phyloP scores from a whole-genome alignment of 2,888 invertebrate genomes.

The Eustalomyia histrio region DNA sequence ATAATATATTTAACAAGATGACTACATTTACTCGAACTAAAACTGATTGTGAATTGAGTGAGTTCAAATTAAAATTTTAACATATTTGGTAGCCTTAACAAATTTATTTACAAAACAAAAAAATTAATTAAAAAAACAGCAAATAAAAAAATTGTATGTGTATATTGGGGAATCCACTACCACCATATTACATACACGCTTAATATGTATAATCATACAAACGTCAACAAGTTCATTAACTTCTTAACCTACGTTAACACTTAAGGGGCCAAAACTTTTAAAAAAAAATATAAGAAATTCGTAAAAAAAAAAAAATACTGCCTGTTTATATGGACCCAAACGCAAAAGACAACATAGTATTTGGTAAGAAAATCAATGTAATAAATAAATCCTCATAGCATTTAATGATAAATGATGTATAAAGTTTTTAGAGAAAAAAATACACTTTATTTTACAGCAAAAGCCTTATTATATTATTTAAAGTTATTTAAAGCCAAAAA shows the following conservation, averaged over 20 bases:
- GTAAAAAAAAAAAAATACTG: not conserved
- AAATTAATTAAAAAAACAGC: conserved; percentile 30
- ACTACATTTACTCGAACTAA: not conserved
- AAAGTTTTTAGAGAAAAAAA: conserved; percentile 42
- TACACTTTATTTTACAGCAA: not conserved
- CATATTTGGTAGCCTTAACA: conserved; percentile 45
- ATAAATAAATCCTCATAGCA: conserved; percentile 60
- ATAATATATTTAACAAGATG: conserved; percentile 25
- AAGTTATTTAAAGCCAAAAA: no score
- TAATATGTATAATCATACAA: conserved; percentile 41
- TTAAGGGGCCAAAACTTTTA: conserved; percentile 53
- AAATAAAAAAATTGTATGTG: not conserved
- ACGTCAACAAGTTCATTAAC: conserved; percentile 77
- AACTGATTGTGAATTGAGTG: not conserved
- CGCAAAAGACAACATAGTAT: not conserved
- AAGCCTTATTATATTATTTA: not conserved
- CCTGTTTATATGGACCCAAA: not conserved
- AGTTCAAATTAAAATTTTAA: conserved; percentile 32
- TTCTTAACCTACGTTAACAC: conserved; percentile 73
- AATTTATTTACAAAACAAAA: conserved; percentile 38
- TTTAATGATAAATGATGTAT: conserved; percentile 61
- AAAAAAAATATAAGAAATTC: conserved; percentile 30
- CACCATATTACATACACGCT: not conserved
- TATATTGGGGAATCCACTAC: no score
- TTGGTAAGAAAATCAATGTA: conserved; percentile 36